Percentiles rank a stretch among this genome's conserved stretches.
Evolutionary conservation across 2,113 vertebrate species (phyloP).

Genomic region (Motacilla tschutschensis): DNA sequence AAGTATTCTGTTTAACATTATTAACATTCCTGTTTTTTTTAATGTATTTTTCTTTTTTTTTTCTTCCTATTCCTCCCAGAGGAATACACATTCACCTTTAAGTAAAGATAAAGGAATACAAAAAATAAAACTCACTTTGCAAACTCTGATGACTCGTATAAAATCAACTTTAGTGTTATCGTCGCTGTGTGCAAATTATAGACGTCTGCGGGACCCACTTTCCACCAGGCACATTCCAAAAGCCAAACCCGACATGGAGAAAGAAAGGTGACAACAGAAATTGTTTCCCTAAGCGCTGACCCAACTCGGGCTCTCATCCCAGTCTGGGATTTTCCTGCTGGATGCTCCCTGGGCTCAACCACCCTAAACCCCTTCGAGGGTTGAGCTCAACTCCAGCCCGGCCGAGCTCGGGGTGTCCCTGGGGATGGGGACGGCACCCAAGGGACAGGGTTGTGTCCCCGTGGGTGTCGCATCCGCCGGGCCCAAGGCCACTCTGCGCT

Average conservation of each 20-base stretch:
- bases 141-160: slow-evolving; percentile 80
- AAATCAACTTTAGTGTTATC: slow-evolving; percentile 75
- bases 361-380: not conserved
- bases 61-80: slow-evolving; percentile 84
- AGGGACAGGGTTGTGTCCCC: not conserved
- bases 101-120: slow-evolving; percentile 83
- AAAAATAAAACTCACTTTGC: slow-evolving; percentile 81
- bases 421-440: not conserved
- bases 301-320: not conserved
- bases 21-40: slow-evolving; percentile 71
- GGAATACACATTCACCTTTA: slow-evolving; percentile 85
- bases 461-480: not conserved
- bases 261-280: slow-evolving; percentile 4
- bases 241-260: slow-evolving; percentile 11
- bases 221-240: slow-evolving; percentile 61
- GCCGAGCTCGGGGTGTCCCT: not conserved
- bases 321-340: not conserved
- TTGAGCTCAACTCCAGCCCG: not conserved
- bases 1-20: slow-evolving; percentile 81
- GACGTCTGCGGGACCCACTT: slow-evolving; percentile 57
- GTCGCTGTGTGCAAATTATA: slow-evolving; percentile 73
- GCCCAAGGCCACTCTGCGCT: slow-evolving; percentile 25
- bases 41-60: slow-evolving; percentile 32
- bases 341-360: not conserved
- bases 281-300: not conserved